phyloP scores from a whole-genome alignment of 2,888 invertebrate genomes.

The Lacanobia wlatinum region DNA sequence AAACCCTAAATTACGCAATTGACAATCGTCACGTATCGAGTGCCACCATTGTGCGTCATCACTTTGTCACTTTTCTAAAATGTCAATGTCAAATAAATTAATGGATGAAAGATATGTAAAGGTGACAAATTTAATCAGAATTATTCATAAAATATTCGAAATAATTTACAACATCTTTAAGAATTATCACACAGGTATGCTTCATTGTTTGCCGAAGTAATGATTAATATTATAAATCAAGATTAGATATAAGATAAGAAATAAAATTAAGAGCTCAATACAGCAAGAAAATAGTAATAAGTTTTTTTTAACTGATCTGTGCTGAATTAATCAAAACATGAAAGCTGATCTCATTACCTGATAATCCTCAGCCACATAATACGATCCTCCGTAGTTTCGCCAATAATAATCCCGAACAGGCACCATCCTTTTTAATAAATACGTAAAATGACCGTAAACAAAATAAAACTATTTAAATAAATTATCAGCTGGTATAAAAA shows the following conservation, averaged over 20 bases:
- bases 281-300: background rate
- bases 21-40: background rate
- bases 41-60: constrained; percentile 49
- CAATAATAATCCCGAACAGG: constrained; percentile 62
- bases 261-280: background rate
- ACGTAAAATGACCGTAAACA: constrained; percentile 20
- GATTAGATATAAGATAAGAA: background rate
- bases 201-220: background rate
- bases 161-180: background rate
- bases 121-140: background rate
- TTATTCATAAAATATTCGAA: background rate
- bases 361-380: constrained; percentile 50
- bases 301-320: background rate
- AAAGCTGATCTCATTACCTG: constrained; percentile 50
- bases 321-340: background rate
- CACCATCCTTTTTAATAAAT: constrained; percentile 58
- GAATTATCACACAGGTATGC: background rate
- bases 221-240: background rate
- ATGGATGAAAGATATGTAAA: constrained; percentile 24
- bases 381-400: constrained; percentile 43
- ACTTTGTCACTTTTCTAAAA: constrained; percentile 25
- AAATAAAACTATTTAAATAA: constrained; percentile 17
- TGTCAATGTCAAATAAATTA: constrained; percentile 43
- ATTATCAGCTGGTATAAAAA: constrained; percentile 6
- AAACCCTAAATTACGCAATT: constrained; percentile 39